These are phyloP conservation scores for Sesia bembeciformis DNA, from an alignment of 2,888 invertebrate genomes.

Conservation along the genomic window DNA sequence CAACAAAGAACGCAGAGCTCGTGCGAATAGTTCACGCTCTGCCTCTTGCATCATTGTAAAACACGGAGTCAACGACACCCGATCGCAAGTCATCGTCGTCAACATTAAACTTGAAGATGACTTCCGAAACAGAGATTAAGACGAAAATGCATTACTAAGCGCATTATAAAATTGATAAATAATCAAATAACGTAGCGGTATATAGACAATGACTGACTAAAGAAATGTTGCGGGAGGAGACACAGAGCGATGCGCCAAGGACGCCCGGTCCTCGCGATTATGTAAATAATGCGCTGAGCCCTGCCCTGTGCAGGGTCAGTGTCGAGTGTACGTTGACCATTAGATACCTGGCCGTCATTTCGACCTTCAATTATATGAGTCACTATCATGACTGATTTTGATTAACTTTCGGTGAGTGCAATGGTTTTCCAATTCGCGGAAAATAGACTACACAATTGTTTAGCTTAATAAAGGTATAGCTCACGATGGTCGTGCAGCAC, in stretches of 20 bases:
- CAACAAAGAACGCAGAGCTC: conserved; percentile 29
- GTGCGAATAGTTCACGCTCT: conserved; percentile 55
- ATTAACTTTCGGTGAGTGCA: no score
- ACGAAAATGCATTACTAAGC: not conserved
- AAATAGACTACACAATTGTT: no score
- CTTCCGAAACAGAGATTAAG: not conserved
- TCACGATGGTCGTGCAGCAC: conserved; percentile 29
- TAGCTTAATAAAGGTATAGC: not conserved
- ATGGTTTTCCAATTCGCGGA: no score
- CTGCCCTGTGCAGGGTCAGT: conserved; percentile 10
- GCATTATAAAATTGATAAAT: not conserved
- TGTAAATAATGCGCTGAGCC: conserved; percentile 46
- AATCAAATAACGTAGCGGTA: no score
- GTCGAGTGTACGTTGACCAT: not conserved
- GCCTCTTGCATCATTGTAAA: conserved; percentile 46
- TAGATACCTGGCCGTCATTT: not conserved
- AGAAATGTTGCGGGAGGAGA: conserved; percentile 18
- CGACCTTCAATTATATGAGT: not conserved
- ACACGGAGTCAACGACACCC: conserved; percentile 55
- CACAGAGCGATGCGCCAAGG: conserved; percentile 36
- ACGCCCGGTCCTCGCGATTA: conserved; percentile 51
- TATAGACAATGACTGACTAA: not conserved
- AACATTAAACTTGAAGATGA: conserved; percentile 33
- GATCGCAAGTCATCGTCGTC: conserved; percentile 41
- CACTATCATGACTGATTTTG: not conserved